Conservation (phyloP, 2,797 vertebrate genomes). For the Enteromius mattozi region DNA sequence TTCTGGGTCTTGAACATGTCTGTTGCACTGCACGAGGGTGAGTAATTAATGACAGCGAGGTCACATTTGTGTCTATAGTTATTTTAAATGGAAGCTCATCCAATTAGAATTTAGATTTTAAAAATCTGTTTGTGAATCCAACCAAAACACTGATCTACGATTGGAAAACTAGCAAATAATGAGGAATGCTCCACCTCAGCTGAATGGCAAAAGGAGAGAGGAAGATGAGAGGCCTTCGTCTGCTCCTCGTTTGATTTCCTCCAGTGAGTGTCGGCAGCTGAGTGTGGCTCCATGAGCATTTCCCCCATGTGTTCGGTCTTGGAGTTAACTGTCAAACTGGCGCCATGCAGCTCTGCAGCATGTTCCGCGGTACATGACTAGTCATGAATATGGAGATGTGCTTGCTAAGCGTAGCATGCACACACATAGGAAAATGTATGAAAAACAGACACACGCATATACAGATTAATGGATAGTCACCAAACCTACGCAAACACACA, state of each 20-base stretch:
- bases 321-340: constrained; percentile 63
- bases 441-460: constrained; percentile 43
- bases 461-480: constrained; percentile 42
- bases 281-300: constrained; percentile 22
- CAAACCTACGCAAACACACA: constrained; percentile 38
- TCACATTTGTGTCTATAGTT: background rate
- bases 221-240: constrained; percentile 47
- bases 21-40: background rate
- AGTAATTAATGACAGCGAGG: background rate
- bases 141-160: background rate
- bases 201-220: constrained; percentile 1
- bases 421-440: constrained; percentile 40
- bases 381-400: constrained; percentile 65
- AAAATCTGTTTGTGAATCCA: background rate
- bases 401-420: constrained; percentile 43
- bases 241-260: constrained; percentile 57
- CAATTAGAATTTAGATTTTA: background rate
- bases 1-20: background rate
- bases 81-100: background rate
- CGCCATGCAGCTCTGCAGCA: constrained; percentile 55
- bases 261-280: constrained; percentile 28
- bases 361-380: constrained; percentile 46
- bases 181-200: background rate
- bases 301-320: constrained; percentile 46
- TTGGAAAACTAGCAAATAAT: background rate